Percentiles rank a stretch among this genome's conserved stretches.
Conservation (phyloP, 2,113 vertebrate species). For the Peromyscus maniculatus region DNA sequence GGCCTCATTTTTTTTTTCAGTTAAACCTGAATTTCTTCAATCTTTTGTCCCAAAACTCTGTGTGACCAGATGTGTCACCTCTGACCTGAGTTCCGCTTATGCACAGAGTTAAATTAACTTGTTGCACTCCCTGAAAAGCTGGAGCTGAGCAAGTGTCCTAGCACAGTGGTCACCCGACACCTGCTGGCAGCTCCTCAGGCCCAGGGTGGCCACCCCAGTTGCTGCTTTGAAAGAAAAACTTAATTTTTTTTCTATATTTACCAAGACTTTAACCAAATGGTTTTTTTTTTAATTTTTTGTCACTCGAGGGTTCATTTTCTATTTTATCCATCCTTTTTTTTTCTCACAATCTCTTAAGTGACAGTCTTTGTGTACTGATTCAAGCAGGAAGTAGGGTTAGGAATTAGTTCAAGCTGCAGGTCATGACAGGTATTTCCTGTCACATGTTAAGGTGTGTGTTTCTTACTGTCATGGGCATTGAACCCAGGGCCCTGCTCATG, state of each 20-base stretch:
- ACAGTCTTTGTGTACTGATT: no score
- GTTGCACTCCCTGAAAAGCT: constrained; percentile 84
- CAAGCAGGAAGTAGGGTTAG: not conserved
- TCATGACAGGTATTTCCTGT: not conserved
- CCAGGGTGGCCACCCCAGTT: constrained; percentile 76
- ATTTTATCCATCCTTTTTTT: no score
- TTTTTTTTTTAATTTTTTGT: not conserved
- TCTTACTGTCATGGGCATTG: not conserved
- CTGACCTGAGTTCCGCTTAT: constrained; percentile 89
- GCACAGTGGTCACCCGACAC: constrained; percentile 79
- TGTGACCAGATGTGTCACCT: constrained; percentile 89
- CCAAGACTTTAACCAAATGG: not conserved
- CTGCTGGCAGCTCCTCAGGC: constrained; percentile 79
- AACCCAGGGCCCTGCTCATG: not conserved
- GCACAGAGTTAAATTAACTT: constrained; percentile 88
- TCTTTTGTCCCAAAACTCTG: constrained; percentile 85
- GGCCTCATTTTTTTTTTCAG: constrained; percentile 79
- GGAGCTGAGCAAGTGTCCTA: constrained; percentile 82
- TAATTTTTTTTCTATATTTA: constrained; percentile 42
- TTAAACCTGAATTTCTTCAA: constrained; percentile 86
- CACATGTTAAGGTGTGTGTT: not conserved
- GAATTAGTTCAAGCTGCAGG: not conserved
- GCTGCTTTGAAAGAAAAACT: constrained; percentile 78
- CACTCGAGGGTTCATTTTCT: not conserved
- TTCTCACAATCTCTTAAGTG: not conserved